phyloP scores from a whole-genome alignment of 2,797 vertebrate genomes.

The Delichon dasypus region DNA sequence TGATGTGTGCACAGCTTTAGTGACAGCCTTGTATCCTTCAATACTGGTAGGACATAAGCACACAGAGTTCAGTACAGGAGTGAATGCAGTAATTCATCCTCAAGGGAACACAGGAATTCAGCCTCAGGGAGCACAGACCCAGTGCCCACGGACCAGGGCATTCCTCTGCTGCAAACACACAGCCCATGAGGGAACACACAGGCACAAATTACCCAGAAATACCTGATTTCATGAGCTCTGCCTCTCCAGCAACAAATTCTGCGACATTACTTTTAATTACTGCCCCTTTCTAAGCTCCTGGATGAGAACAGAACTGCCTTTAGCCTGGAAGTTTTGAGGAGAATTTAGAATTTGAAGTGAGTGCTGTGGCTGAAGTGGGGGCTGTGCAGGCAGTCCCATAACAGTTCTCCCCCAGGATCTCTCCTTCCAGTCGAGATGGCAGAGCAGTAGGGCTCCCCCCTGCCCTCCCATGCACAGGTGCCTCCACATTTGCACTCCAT shows the following conservation, averaged over 20 bases:
- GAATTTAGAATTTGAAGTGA: neutral
- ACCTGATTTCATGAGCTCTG: neutral
- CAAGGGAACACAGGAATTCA: neutral
- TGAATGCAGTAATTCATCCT: neutral
- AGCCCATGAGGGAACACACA: accelerated
- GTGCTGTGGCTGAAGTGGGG: neutral
- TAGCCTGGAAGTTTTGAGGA: neutral
- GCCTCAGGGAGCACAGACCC: neutral
- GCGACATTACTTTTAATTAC: neutral
- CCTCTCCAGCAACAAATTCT: neutral
- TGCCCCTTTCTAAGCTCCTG: neutral
- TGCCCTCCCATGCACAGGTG: neutral
- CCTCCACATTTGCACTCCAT: neutral
- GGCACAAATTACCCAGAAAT: neutral
- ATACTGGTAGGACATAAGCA: neutral
- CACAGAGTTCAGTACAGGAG: neutral
- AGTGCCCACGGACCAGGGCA: neutral
- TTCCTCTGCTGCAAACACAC: neutral
- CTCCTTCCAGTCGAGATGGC: neutral
- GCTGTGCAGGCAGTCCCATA: neutral
- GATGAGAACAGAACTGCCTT: neutral
- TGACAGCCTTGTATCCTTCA: neutral
- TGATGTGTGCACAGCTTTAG: neutral
- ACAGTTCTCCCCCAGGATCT: neutral
- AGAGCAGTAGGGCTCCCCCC: neutral